These are phyloP conservation scores for Erinaceus europaeus DNA, from an alignment of 2,113 vertebrate genomes.

Conservation along the genomic window DNA sequence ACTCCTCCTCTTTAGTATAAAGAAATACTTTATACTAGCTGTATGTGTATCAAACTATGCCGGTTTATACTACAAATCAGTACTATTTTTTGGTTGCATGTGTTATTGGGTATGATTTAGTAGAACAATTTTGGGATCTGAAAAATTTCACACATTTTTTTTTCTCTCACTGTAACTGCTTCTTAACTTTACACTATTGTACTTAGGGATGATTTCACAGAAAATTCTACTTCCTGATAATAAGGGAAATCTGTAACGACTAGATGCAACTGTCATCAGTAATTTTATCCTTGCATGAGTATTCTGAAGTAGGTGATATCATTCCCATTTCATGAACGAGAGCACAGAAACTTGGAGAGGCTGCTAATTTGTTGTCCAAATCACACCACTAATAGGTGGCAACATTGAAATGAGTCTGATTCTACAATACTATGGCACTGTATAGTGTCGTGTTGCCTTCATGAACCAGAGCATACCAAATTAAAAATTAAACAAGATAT, in stretches of 20 bases:
- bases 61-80: not conserved
- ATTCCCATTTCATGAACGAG: not conserved
- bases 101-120: not conserved
- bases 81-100: not conserved
- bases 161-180: not conserved
- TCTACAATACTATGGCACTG: not conserved
- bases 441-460: not conserved
- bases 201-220: not conserved
- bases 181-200: not conserved
- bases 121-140: not conserved
- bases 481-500: not conserved
- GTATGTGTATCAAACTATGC: not conserved
- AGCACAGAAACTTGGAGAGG: not conserved
- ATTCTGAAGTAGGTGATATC: not conserved
- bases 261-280: not conserved
- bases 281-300: not conserved
- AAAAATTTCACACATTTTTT: not conserved
- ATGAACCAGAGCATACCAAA: not conserved
- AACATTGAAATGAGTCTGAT: not conserved
- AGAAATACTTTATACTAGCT: not conserved
- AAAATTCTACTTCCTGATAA: not conserved
- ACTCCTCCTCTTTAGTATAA: too few species aligned
- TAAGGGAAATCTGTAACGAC: not conserved
- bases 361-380: not conserved
- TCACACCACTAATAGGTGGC: not conserved